Evolutionary conservation across 64 coral and sea anemone genomes (phyloP).

Genomic region (Actinia tenebrosa): DNA sequence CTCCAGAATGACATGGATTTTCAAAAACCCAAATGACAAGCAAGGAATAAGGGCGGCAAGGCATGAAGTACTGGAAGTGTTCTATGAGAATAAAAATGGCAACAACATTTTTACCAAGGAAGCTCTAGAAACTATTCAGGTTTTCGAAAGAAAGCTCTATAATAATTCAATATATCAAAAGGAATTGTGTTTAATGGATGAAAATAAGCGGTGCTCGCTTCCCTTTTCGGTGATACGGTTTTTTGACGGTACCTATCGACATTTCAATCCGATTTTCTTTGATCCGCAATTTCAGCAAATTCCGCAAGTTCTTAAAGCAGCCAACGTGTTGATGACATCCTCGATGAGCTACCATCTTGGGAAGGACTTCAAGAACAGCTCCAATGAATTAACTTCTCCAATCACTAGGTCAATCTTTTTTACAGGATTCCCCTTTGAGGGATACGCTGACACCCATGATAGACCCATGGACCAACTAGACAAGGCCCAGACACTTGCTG

Average conservation of each 20-base stretch:
- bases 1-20: conserved; percentile 11
- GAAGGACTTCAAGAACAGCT: conserved; percentile 9
- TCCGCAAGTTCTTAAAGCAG: conserved; percentile 23
- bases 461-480: conserved; percentile 6
- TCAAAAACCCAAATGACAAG: not conserved
- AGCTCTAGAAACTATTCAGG: conserved; percentile 28
- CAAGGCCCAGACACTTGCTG: not conserved
- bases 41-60: conserved; percentile 1
- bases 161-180: conserved; percentile 36
- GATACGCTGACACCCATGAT: conserved; percentile 7
- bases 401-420: conserved; percentile 3
- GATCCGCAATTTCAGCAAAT: conserved; percentile 62
- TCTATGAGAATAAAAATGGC: conserved; percentile 38
- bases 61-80: conserved; percentile 25
- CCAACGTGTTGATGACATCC: not conserved
- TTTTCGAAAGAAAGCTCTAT: conserved; percentile 24
- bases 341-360: conserved; percentile 27
- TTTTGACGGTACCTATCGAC: conserved; percentile 52
- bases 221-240: conserved; percentile 58
- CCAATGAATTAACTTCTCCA: not conserved
- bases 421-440: conserved; percentile 26
- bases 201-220: not conserved
- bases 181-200: conserved; percentile 21
- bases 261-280: conserved; percentile 18
- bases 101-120: conserved; percentile 45